Evolutionary conservation across 2,888 invertebrate genomes (phyloP).

Genomic region (Athetis lepigone): DNA sequence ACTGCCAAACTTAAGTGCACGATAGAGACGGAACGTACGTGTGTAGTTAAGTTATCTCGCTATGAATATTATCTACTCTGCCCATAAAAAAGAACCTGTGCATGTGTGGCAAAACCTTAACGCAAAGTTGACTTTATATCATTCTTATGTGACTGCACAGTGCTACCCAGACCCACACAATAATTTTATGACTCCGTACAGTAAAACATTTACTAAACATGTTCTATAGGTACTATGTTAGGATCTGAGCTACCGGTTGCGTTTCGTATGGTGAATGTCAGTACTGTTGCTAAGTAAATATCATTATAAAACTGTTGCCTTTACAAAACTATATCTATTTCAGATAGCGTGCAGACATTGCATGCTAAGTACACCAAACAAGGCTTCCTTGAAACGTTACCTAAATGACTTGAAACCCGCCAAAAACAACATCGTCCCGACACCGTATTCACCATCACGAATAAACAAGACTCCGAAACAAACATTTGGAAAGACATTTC

Average conservation of each 20-base stretch:
- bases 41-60: too few relatives aligned
- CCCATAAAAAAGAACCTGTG: too few relatives aligned
- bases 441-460: conserved; percentile 7
- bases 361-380: conserved; percentile 62
- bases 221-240: neutral
- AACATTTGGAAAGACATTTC: conserved; percentile 25
- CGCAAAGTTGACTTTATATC: too few relatives aligned
- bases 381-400: conserved; percentile 49
- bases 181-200: neutral
- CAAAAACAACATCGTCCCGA: conserved; percentile 14
- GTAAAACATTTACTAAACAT: neutral
- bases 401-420: conserved; percentile 39
- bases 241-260: neutral
- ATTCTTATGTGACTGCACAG: too few relatives aligned
- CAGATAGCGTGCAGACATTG: conserved; percentile 69
- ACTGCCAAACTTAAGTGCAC: too few relatives aligned
- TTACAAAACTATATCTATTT: conserved; percentile 54
- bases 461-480: conserved; percentile 21
- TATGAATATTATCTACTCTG: too few relatives aligned
- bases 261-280: neutral
- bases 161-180: too few relatives aligned
- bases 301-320: neutral
- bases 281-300: neutral
- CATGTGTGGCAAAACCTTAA: too few relatives aligned
- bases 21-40: too few relatives aligned